phyloP scores from a whole-genome alignment of 2,113 vertebrate species.

The Microcebus tavaratra region DNA sequence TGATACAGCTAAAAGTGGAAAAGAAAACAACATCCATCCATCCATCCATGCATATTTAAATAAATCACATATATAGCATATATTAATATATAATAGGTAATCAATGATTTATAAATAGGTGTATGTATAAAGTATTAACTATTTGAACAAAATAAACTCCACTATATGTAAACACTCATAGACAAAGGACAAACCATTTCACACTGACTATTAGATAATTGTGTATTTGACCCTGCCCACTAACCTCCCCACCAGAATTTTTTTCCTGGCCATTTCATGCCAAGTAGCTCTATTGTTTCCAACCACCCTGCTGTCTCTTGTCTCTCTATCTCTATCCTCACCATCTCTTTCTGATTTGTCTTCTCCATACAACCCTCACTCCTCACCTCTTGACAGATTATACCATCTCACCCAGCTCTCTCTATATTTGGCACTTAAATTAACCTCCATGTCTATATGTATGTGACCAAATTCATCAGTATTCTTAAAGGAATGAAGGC shows the following conservation, averaged over 20 bases:
- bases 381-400: background rate
- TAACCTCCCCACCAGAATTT: background rate
- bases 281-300: background rate
- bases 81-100: background rate
- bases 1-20: background rate
- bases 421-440: background rate
- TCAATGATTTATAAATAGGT: background rate
- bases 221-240: background rate
- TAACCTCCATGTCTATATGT: background rate
- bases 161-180: background rate
- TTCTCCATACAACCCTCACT: background rate
- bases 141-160: background rate
- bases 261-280: background rate
- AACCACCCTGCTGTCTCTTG: background rate
- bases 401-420: background rate
- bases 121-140: background rate
- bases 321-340: background rate
- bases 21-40: background rate
- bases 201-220: background rate
- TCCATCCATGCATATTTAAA: background rate
- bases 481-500: background rate
- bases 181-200: background rate
- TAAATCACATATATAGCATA: background rate
- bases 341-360: background rate
- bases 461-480: background rate